Evolutionary conservation across 2,797 vertebrate species (phyloP).

Genomic region (Poliocrania exsul): DNA sequence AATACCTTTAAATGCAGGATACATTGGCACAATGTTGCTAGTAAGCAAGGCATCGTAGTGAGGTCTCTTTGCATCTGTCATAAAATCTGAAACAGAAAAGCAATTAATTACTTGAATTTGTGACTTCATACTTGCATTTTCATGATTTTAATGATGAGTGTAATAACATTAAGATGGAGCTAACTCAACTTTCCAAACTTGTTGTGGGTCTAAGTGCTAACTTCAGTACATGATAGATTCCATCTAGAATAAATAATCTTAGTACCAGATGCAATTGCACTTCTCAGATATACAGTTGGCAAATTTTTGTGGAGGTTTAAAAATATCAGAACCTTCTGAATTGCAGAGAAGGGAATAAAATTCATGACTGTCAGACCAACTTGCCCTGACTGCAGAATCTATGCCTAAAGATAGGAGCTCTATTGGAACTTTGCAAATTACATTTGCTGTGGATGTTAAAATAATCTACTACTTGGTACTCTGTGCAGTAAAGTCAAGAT

Average conservation of each 20-base stretch:
- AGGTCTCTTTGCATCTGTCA: conserved; percentile 72
- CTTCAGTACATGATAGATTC: not conserved
- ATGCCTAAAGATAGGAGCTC: not conserved
- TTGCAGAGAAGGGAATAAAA: not conserved
- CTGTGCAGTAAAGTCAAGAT: not conserved
- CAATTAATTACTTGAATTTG: not conserved
- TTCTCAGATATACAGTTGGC: not conserved
- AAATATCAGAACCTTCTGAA: not conserved
- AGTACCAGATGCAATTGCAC: not conserved
- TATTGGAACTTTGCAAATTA: not conserved
- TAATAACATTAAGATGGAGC: not conserved
- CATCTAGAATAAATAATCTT: not conserved
- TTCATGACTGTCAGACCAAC: not conserved
- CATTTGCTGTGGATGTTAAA: not conserved
- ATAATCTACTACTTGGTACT: not conserved
- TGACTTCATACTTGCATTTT: not conserved
- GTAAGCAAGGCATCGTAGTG: conserved; percentile 85
- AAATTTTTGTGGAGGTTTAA: not conserved
- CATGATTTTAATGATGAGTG: not conserved
- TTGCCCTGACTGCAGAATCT: not conserved
- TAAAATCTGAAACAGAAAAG: conserved; percentile 64
- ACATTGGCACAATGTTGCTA: conserved; percentile 91
- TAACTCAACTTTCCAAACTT: not conserved
- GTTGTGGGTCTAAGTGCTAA: not conserved
- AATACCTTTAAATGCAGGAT: conserved; percentile 90